Conservation (phyloP, 2,113 vertebrate species). For the Labeo rohita region DNA sequence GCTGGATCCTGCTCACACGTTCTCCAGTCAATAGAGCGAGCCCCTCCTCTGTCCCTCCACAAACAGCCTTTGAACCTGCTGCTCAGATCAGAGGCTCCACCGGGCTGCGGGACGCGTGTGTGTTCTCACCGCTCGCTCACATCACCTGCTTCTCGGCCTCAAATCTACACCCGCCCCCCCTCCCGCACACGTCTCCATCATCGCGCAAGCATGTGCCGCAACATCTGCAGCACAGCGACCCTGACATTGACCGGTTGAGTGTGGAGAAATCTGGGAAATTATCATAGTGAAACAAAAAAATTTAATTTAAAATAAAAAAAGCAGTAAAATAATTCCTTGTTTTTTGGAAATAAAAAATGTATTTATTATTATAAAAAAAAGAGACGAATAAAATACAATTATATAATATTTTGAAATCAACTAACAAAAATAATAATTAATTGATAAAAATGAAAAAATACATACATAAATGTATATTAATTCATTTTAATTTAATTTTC, state of each 20-base stretch:
- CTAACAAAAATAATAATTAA: too few species aligned
- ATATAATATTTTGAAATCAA: too few species aligned
- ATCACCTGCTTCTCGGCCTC: constrained; percentile 46
- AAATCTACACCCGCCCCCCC: not conserved
- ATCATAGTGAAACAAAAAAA: not conserved
- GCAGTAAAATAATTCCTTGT: too few species aligned
- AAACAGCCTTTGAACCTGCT: constrained; percentile 62
- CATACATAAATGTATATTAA: too few species aligned
- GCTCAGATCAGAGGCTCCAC: constrained; percentile 60
- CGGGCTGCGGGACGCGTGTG: constrained; percentile 60
- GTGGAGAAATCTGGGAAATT: not conserved
- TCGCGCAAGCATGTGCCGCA: constrained; percentile 16
- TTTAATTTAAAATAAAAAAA: too few species aligned
- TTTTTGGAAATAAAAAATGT: too few species aligned
- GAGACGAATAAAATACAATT: too few species aligned
- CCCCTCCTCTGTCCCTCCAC: constrained; percentile 30
- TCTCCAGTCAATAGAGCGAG: constrained; percentile 64
- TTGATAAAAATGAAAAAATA: too few species aligned
- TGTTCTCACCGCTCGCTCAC: constrained; percentile 46
- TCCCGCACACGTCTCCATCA: not conserved
- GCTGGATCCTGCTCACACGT: constrained; percentile 68
- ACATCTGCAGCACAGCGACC: constrained; percentile 50
- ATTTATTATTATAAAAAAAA: too few species aligned
- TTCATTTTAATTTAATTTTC: too few species aligned
- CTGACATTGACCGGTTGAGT: not conserved